Base-by-base conservation (phyloP, 2,888 invertebrate species). In the Diogma glabrata region DNA sequence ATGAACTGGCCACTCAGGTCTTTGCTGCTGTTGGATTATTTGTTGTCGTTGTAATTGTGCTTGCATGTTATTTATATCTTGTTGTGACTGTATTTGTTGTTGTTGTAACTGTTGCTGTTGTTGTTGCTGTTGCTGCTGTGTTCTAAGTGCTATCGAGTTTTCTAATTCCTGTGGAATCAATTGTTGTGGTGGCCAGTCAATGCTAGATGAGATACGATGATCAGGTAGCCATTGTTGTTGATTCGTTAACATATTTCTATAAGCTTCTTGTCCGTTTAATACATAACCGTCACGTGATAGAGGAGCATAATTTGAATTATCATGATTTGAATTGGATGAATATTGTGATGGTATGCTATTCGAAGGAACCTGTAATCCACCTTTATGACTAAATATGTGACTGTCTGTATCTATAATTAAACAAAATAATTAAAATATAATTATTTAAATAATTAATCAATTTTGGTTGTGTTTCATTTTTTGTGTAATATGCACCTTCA, bases 381-480 rank as follows among this genome's bases (percentile, higher is more conserved):
- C 81, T 70, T 82, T 83, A 71, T 83, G 83, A 64, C 77, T 83
- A 70, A 84, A 84, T 63, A 82, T 82, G 63, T 78, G 82, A 59
- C 81, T 79, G 56, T 72, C 72, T 54, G 71, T 70, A 59, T 72
- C 72, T 64, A 61, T 19, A 67, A 65, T 20, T 50, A 55, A 49
- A 26, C n/a, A 45, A 10, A 36, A 49, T n/a, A n/a, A 9, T 47
- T 30, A 9, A 20, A 20, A 28, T 33, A 5, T 28, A 51, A 60
- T 50, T n/a, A n/a, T n/a, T n/a, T n/a, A n/a, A n/a, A n/a, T n/a
- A n/a, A n/a, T n/a, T n/a, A n/a, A n/a, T n/a, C n/a, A n/a, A n/a
- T n/a, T n/a, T n/a, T n/a, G n/a, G n/a, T n/a, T n/a, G n/a, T n/a
- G n/a, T n/a, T n/a, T n/a, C n/a, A n/a, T n/a, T n/a, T n/a, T n/a